These are phyloP conservation scores for Conus ventricosus DNA, from an alignment of 1,140 invertebrate species.

Conservation along the genomic window DNA sequence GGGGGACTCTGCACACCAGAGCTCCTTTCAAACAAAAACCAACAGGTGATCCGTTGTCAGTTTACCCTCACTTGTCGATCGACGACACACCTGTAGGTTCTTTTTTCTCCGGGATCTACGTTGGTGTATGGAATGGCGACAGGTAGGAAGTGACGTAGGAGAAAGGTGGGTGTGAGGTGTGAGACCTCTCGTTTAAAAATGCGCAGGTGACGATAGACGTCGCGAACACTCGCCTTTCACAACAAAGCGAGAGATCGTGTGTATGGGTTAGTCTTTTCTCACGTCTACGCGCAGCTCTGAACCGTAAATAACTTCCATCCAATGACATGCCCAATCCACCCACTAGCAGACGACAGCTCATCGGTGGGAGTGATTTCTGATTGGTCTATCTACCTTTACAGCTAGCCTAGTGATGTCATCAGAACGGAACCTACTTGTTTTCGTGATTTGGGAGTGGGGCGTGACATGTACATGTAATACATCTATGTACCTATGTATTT, in stretches of 20 bases:
- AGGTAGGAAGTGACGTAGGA: constrained; percentile 40
- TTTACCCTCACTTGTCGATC: background rate
- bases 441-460: no score
- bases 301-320: background rate
- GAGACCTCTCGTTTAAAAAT: background rate
- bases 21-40: background rate
- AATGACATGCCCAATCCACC: background rate
- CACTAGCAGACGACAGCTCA: background rate
- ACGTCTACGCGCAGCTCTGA: no score
- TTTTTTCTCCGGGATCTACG: background rate
- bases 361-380: background rate
- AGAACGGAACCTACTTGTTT: no score
- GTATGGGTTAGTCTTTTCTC: background rate
- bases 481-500: no score
- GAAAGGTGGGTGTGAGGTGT: constrained; percentile 26
- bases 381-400: background rate
- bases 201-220: background rate
- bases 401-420: no score
- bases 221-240: background rate
- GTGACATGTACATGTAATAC: no score
- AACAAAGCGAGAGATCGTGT: background rate
- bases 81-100: background rate
- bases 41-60: constrained; percentile 17
- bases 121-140: constrained; percentile 23
- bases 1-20: constrained; percentile 16